Base-by-base conservation (phyloP, 2,888 invertebrate species). In the Tenthredo scrophulariae region DNA sequence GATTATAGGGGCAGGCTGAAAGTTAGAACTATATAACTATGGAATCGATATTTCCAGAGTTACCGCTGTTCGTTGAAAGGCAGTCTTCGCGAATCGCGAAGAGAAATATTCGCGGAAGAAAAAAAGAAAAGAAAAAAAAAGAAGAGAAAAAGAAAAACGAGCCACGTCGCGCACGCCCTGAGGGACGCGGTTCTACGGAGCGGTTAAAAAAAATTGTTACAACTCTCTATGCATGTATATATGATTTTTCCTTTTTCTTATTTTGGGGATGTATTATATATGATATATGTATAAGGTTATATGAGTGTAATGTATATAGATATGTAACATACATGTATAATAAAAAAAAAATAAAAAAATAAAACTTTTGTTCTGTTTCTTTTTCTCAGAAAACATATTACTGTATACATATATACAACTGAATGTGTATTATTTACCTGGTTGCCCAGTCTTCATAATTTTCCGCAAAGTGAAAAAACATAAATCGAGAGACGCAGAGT, bases 1-100 rank as follows among this genome's bases (percentile, higher is more conserved):
- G 83, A 70, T 83, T 83, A 83, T 70, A 83, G 83, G 83, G 83
- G 83, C 67, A 83, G 74, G 77, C 22, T 62, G 58, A 80, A 62
- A 62, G 62, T 80, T 33, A 22, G 29, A 58, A 79, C 79, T 79
- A 58, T 79, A 58, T 77, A 77, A 77, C 77, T 77, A 77, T 33
- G 29, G 40, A 80, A 80, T 80, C 80, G 80, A 80, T 80, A 80
- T 80, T 80, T 62, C 40, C 80, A 58, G 67, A 67, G 67, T 6
- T 33, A 10, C 15, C 6, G 13, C 22, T 9, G 80, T 62, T 62
- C 80, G 80, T 9, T 40, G 80, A 37, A 80, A 80, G 40, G 62
- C 80, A 33, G 29, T 58, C 58, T 58, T 40, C n/a, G 77, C 77
- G 54, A 77, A 77, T 77, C 50, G 33, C 77, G 50, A 26, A 54